Percentiles rank a stretch among this genome's conserved stretches.
Evolutionary conservation across 2,113 vertebrate species (phyloP).

Genomic region (Psittacara wagleri): DNA sequence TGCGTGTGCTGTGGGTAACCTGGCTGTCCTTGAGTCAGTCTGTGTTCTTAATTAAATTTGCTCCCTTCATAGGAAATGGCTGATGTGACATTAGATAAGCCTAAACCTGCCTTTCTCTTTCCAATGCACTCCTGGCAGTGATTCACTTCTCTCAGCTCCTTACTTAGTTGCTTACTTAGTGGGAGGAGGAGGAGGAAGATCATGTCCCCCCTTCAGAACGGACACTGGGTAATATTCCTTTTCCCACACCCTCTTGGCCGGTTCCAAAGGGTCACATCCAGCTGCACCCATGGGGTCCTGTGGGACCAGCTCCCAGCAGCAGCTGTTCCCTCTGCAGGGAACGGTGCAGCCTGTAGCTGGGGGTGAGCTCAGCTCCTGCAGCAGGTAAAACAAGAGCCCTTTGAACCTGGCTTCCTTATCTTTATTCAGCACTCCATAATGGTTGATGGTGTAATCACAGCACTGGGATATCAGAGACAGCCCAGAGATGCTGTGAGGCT

Average conservation of each 20-base stretch:
- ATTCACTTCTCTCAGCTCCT: neutral
- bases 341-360: accelerated
- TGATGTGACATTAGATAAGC: constrained; percentile 68
- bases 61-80: constrained; percentile 57
- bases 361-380: neutral
- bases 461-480: neutral
- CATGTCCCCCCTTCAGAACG: neutral
- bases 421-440: neutral
- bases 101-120: neutral
- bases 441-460: neutral
- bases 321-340: neutral
- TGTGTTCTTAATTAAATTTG: constrained; percentile 66
- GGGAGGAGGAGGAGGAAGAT: neutral
- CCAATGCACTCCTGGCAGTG: neutral
- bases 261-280: neutral
- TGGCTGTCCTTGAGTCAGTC: constrained; percentile 44
- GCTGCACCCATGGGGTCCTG: accelerated
- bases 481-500: neutral
- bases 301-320: neutral
- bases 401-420: neutral
- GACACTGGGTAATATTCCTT: neutral
- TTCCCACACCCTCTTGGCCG: neutral
- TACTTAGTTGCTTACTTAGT: neutral
- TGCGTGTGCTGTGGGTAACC: constrained; percentile 24
- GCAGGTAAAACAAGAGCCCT: neutral